Percentiles rank a stretch among this genome's conserved stretches.
Conservation (phyloP, 2,113 vertebrate genomes). For the Sinocyclocheilus anophthalmus region DNA sequence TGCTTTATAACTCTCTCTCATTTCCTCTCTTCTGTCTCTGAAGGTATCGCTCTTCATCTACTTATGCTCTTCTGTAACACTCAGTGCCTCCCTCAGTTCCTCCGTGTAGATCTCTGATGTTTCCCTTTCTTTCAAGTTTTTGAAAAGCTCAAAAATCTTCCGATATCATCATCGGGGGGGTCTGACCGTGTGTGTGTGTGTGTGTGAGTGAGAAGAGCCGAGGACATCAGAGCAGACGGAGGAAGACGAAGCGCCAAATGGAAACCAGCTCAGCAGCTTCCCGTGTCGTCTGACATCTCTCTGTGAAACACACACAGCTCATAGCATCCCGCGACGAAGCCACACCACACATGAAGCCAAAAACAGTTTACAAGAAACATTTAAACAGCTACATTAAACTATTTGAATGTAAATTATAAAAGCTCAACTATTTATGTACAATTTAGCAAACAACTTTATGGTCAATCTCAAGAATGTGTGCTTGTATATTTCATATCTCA, state of each 20-base stretch:
- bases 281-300: conserved; percentile 83
- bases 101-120: background rate
- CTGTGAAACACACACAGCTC: conserved; percentile 70
- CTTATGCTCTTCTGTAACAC: background rate
- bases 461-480: background rate
- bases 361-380: conserved; percentile 27
- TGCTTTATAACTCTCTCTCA: conserved; percentile 63
- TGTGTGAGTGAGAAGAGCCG: conserved; percentile 87
- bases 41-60: conserved; percentile 40
- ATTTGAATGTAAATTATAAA: background rate
- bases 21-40: background rate
- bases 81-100: background rate
- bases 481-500: too few species aligned
- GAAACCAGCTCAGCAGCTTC: conserved; percentile 79
- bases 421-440: background rate
- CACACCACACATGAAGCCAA: background rate
- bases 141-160: background rate
- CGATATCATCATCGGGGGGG: background rate
- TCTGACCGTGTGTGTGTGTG: conserved; percentile 8
- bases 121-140: background rate
- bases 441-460: background rate
- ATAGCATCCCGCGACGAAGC: background rate
- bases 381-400: background rate
- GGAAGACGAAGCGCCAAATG: conserved; percentile 82
- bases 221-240: conserved; percentile 85